These are phyloP conservation scores for Cosmia pyralina DNA, from an alignment of 2,888 invertebrate species.

Conservation along the genomic window DNA sequence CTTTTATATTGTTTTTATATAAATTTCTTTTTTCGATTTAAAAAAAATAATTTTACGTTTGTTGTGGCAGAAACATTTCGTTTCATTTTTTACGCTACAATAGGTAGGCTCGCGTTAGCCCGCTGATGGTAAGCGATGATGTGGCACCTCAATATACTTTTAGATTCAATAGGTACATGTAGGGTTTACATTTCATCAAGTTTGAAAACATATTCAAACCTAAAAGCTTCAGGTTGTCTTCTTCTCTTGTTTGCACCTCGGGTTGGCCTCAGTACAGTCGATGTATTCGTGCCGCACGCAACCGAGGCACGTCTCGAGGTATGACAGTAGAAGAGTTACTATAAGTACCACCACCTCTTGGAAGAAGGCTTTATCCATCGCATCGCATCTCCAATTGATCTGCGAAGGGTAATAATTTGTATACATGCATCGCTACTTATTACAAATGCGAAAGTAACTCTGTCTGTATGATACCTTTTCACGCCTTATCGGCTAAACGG, in stretches of 20 bases:
- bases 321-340: slow-evolving; percentile 80
- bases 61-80: too few relatives aligned
- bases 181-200: not conserved
- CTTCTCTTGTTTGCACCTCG: slow-evolving; percentile 67
- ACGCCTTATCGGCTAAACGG: not conserved
- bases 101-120: not conserved
- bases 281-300: slow-evolving; percentile 71
- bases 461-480: not conserved
- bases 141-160: too few relatives aligned
- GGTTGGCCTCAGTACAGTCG: slow-evolving; percentile 66
- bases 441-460: not conserved
- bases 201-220: not conserved
- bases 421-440: not conserved
- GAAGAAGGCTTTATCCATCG: slow-evolving; percentile 77
- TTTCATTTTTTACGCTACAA: too few relatives aligned
- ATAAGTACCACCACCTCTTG: slow-evolving; percentile 80
- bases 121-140: not conserved
- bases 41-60: too few relatives aligned
- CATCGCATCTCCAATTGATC: slow-evolving; percentile 38
- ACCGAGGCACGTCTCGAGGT: slow-evolving; percentile 78
- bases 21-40: too few relatives aligned
- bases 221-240: not conserved
- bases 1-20: too few relatives aligned
- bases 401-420: not conserved
- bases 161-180: not conserved